A percentile compares a stretch with the other conserved stretches of the same genome.
These are phyloP conservation scores for Tipula confusa DNA, from an alignment of 2,888 invertebrate species.

Conservation along the genomic window DNA sequence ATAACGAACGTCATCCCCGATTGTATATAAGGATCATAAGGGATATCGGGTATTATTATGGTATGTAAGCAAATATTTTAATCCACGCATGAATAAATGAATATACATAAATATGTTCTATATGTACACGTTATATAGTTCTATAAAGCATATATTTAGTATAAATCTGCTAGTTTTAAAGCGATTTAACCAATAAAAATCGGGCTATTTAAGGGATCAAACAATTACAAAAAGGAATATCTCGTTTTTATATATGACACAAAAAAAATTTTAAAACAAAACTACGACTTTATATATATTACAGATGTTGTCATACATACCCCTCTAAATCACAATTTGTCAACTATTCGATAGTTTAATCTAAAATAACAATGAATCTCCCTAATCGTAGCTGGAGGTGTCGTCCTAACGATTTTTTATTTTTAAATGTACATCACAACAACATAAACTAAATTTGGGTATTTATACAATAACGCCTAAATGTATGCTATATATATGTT, in stretches of 20 bases:
- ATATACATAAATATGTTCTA: neutral
- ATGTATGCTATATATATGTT: neutral
- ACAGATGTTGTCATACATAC: neutral
- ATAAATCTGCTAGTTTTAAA: conserved; percentile 8
- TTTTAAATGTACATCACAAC: too few relatives aligned
- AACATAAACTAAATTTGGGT: neutral
- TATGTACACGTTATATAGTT: neutral
- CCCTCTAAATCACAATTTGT: neutral
- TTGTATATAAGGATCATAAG: neutral
- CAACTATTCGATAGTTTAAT: neutral
- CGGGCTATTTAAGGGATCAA: conserved; percentile 1
- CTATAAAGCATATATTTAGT: neutral
- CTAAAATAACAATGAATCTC: neutral
- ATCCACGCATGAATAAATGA: conserved; percentile 30
- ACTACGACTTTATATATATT: neutral
- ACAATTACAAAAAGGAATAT: neutral
- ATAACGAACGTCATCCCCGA: neutral
- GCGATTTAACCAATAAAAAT: conserved; percentile 20
- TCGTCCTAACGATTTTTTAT: neutral
- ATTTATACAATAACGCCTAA: neutral
- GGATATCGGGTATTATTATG: conserved; percentile 20
- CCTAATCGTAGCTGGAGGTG: neutral
- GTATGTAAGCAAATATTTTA: conserved; percentile 29
- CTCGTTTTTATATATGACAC: neutral
- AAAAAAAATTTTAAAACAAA: neutral